Evolutionary conservation across 1,140 invertebrate genomes (phyloP), one percentile per base, ranked within the genome.

Genomic region (Fopius arisanus): DNA sequence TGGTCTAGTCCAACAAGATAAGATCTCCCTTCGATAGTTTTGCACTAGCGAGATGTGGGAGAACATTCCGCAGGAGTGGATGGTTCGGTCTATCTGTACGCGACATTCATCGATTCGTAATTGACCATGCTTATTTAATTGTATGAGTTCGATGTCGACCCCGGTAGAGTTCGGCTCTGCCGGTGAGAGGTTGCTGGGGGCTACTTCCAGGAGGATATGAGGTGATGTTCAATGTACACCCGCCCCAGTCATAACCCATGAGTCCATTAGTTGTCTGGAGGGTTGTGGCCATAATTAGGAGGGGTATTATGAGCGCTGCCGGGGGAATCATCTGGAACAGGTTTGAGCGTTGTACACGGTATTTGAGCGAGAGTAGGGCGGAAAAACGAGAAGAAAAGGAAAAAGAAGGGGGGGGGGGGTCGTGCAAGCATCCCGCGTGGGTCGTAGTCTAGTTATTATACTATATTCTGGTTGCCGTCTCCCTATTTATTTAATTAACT

Each of bases 1-100:
- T 29, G 14, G n/a, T 67, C 40, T 19, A 73, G 16, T 40, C 69
- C 59, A 10, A 33, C 12, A 12, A 73, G 16, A 31, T 73, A 76
- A n/a, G n/a, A n/a, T n/a, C 16, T 29, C 43, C 19, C 41, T 33
- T 5, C 26, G 37, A 0, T 28, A 43, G 21, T 73, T 70, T 3
- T 14, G 0, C 16, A 73, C 71, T 0, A 67, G 16, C 0, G 71
- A 48, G 0, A 70, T 31, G 10, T 76, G 71, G 6, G 51, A 69
- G 6, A 16, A 26, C 54, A 69, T 69, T 26, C 67, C 75, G 19
- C 66, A 76, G 31, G 63, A 66, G 48, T 43, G 62, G 19, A 73
- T 66, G 0, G 70, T 68, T 6, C 70, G 51, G 0, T 73, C 12
- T 2, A 76, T 48, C 51, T 76, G 70, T 12, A 73, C 19, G 26